These are phyloP conservation scores for Scaeva pyrastri DNA, from an alignment of 2,888 invertebrate genomes.

Conservation along the genomic window DNA sequence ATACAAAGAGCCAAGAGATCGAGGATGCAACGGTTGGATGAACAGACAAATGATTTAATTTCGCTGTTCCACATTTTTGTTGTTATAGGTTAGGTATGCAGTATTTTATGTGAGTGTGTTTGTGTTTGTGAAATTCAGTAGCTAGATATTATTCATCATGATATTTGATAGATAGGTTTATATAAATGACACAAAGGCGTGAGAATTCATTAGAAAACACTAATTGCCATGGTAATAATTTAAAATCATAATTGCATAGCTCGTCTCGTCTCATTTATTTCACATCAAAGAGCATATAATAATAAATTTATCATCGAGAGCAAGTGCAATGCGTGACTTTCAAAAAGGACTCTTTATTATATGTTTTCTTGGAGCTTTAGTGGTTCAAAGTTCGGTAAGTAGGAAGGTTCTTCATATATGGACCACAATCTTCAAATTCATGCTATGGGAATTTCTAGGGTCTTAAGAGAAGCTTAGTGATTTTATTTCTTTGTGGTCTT, in stretches of 20 bases:
- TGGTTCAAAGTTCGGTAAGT: background rate
- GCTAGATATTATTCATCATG: background rate
- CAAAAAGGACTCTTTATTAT: too few relatives aligned
- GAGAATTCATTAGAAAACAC: conserved; percentile 26
- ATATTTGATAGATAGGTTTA: background rate
- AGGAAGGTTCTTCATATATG: too few relatives aligned
- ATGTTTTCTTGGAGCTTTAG: background rate
- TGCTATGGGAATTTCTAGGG: too few relatives aligned
- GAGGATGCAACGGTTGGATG: conserved; percentile 32
- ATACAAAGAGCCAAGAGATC: too few relatives aligned
- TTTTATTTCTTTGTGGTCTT: too few relatives aligned
- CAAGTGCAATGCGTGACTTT: background rate
- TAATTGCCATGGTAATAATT: conserved; percentile 26
- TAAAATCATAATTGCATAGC: conserved; percentile 18
- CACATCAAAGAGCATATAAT: conserved; percentile 12
- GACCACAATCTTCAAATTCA: too few relatives aligned
- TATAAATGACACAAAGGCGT: background rate
- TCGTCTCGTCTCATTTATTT: background rate
- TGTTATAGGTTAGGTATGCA: background rate
- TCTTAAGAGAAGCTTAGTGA: too few relatives aligned
- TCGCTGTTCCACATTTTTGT: background rate
- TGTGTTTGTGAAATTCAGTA: background rate
- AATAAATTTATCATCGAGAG: conserved; percentile 7
- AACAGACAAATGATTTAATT: conserved; percentile 40
- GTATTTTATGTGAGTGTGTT: too few relatives aligned